A percentile compares a stretch with the other conserved stretches of the same genome.
Evolutionary conservation across 2,888 invertebrate genomes (phyloP).

Genomic region (Colostygia pectinataria): DNA sequence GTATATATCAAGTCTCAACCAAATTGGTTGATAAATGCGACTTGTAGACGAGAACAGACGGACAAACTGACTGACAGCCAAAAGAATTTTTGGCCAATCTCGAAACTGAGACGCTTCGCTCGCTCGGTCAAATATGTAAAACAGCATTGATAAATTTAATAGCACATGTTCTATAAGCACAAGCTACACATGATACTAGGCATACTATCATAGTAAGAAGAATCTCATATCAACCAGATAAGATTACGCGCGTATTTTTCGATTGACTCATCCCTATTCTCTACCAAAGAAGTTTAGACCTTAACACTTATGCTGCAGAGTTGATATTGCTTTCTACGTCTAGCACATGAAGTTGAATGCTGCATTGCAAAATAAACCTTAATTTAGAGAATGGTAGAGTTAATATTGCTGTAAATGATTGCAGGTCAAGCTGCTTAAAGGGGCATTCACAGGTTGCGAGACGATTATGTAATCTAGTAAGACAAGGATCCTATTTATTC

Average conservation of each 20-base stretch:
- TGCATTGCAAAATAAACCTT: neutral
- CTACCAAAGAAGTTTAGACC: neutral
- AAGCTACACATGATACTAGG: no score
- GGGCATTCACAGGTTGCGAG: constrained; percentile 1
- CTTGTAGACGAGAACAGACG: no score
- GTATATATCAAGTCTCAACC: no score
- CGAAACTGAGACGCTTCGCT: no score
- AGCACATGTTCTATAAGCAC: no score
- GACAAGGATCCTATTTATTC: neutral
- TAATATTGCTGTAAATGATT: neutral
- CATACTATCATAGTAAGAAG: neutral
- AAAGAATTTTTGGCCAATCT: no score
- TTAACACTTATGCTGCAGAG: neutral
- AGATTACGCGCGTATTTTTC: constrained; percentile 3
- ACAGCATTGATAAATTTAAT: no score
- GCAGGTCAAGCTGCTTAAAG: neutral
- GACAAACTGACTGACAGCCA: no score
- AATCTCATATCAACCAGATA: constrained; percentile 12
- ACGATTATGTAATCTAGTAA: constrained; percentile 2
- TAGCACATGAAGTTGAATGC: neutral
- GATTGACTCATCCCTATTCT: neutral
- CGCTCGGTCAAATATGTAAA: no score
- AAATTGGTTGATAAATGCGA: no score
- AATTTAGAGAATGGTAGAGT: neutral
- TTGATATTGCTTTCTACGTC: neutral